Percentiles rank a stretch among this genome's conserved stretches.
Evolutionary conservation across 2,113 vertebrate species (phyloP).

Genomic region (Spea bombifrons): DNA sequence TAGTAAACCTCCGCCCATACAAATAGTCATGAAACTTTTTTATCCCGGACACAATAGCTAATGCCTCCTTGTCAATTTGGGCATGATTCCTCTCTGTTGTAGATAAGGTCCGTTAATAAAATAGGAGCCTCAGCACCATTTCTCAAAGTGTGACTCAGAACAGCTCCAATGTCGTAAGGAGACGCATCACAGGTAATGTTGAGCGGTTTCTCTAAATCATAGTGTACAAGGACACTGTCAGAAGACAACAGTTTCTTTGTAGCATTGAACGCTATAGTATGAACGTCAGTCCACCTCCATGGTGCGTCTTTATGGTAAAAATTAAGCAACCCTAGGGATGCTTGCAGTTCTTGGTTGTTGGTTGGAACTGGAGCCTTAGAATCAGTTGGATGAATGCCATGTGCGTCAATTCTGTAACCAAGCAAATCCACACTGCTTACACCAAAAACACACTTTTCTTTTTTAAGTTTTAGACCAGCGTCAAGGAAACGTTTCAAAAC

Average conservation of each 20-base stretch:
- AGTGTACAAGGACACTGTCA: constrained; percentile 1
- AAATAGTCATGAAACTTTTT: too few relatives aligned
- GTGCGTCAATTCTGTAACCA: constrained; percentile 4
- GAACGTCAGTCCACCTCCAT: neutral
- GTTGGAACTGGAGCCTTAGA: neutral
- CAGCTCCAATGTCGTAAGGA: too few relatives aligned
- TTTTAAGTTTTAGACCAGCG: neutral
- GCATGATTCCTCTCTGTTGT: too few relatives aligned
- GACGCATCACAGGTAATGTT: too few relatives aligned
- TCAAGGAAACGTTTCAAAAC: too few relatives aligned
- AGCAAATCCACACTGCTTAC: neutral
- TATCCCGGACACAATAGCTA: too few relatives aligned
- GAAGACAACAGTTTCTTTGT: constrained; percentile 8
- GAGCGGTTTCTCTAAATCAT: neutral
- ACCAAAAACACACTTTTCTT: constrained; percentile 6
- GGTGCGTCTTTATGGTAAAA: constrained; percentile 14
- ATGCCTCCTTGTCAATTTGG: too few relatives aligned
- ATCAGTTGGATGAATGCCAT: constrained; percentile 1
- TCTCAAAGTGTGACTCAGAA: too few relatives aligned
- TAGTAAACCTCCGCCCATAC: too few relatives aligned
- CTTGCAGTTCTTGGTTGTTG: constrained; percentile 6
- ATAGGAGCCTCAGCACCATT: too few relatives aligned
- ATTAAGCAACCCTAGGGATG: neutral
- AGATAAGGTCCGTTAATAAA: too few relatives aligned
- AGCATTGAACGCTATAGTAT: constrained; percentile 1